Evolutionary conservation across 2,888 invertebrate genomes (phyloP).

Genomic region (Monoplex corrugatus): DNA sequence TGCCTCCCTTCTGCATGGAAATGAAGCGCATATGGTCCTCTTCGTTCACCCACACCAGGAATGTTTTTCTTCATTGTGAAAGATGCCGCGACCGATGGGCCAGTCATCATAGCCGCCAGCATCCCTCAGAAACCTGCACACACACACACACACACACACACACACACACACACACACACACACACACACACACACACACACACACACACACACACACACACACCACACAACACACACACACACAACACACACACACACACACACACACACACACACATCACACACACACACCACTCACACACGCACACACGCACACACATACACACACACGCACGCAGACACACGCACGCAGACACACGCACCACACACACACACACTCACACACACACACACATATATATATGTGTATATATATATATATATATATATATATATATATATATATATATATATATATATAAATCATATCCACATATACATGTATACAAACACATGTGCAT

Average conservation of each 20-base stretch:
- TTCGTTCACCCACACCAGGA: constrained; percentile 95
- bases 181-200: too few species aligned
- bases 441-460: too few species aligned
- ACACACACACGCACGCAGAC: too few species aligned
- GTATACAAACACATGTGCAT: too few species aligned
- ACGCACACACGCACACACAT: background rate
- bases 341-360: too few species aligned
- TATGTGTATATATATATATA: too few species aligned
- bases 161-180: too few species aligned
- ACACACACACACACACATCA: background rate
- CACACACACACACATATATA: too few species aligned
- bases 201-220: background rate
- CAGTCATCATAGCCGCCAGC: constrained; percentile 87
- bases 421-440: too few species aligned
- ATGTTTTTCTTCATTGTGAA: constrained; percentile 89
- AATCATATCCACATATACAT: too few species aligned
- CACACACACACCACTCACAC: background rate
- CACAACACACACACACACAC: background rate
- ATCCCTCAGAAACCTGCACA: constrained; percentile 67
- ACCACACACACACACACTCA: too few species aligned
- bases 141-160: background rate
- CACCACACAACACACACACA: background rate
- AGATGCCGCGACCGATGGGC: constrained; percentile 96
- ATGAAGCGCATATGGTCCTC: constrained; percentile 94
- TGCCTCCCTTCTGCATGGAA: constrained; percentile 86